Base-by-base conservation (phyloP, 2,888 invertebrate genomes). In the Itoplectis maculator region DNA sequence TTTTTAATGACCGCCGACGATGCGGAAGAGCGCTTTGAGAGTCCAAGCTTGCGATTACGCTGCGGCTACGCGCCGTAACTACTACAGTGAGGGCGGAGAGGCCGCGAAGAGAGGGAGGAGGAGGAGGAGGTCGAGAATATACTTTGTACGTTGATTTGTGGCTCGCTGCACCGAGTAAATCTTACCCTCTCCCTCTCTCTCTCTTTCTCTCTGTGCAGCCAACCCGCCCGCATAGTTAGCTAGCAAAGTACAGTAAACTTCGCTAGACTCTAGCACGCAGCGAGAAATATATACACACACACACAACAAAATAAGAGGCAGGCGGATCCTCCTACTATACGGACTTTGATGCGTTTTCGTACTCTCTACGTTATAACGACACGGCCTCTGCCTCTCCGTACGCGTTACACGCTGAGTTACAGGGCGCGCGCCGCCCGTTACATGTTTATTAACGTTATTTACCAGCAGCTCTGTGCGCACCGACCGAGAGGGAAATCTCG, bases 141-240 rank as follows among this genome's bases (percentile, higher is more conserved):
- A 79, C 73, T 83, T 79, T 78, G 86, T 80, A 79, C 68, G 59
- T 87, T 87, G 88, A 88, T 88, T 89, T 87, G 87, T 87, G 82
- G 76, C 81, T 79, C 69, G 72, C 72, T 72, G 74, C 61, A 79
- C 74, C 69, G 79, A 79, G 86, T 85, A 86, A 87, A 87, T 87
- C 85, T 84, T 70, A 54, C 51, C n/a, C n/a, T n/a, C n/a, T n/a
- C n/a, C n/a, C n/a, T n/a, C n/a, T n/a, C n/a, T n/a, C n/a, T n/a
- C n/a, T n/a, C n/a, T n/a, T n/a, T n/a, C n/a, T 29, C 37, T 18
- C 66, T 40, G 54, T 42, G 45, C 54, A 15, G 6, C 42, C 5
- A 29, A 29, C 11, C 65, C 82, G 82, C 82, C 79, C 82, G 65
- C 75, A 70, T 72, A 77, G 35, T 59, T 61, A 37, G 45, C 56